phyloP scores from a whole-genome alignment of 2,888 invertebrate genomes.

The Mantis religiosa region DNA sequence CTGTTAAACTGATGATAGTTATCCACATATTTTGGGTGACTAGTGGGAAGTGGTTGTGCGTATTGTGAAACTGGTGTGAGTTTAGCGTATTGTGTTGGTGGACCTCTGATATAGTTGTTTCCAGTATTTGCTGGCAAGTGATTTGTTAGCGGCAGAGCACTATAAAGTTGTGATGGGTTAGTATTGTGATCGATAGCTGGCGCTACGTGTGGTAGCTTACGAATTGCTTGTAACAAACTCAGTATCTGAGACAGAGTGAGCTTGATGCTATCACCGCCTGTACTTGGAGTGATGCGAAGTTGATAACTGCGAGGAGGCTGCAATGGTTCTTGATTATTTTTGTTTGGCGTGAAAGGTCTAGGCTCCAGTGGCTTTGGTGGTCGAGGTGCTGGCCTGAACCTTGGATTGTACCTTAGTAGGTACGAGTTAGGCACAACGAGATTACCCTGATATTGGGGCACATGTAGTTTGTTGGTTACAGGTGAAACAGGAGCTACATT shows the following conservation, averaged over 20 bases:
- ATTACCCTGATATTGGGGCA: constrained; percentile 19
- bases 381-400: not conserved
- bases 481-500: not conserved
- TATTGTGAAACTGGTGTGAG: not conserved
- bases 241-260: constrained; percentile 68
- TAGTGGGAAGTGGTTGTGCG: not conserved
- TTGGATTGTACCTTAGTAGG: not conserved
- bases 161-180: constrained; percentile 42
- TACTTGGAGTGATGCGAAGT: not conserved
- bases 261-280: not conserved
- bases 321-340: not conserved
- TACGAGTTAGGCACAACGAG: constrained; percentile 9
- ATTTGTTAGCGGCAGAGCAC: constrained; percentile 68
- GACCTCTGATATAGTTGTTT: not conserved
- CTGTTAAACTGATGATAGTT: not conserved
- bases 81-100: not conserved
- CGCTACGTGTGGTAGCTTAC: constrained; percentile 35
- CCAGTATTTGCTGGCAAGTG: constrained; percentile 59
- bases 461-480: not conserved
- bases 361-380: not conserved
- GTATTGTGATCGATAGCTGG: not conserved
- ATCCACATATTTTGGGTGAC: not conserved
- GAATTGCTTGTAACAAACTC: constrained; percentile 58
- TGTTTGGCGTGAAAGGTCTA: not conserved
- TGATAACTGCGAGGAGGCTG: not conserved